Conservation (phyloP, 2,113 vertebrate species). For the Dinomys branickii region DNA sequence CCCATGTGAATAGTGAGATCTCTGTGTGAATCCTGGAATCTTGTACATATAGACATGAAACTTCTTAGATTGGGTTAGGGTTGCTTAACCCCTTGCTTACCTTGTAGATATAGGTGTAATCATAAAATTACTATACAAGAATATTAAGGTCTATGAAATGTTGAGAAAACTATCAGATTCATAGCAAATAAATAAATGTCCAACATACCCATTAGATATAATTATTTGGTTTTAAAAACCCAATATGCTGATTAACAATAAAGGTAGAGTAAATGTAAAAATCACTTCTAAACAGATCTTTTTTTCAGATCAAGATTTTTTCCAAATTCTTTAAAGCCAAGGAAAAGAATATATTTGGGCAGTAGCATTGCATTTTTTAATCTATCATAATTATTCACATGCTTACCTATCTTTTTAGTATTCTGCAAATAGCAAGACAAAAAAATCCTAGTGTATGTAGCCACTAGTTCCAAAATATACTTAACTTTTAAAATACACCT, state of each 20-base stretch:
- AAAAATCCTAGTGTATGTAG: background rate
- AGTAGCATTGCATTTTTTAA: background rate
- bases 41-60: background rate
- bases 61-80: too few species aligned
- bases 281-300: background rate
- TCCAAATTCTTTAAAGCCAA: background rate
- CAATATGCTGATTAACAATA: background rate
- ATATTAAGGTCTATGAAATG: background rate
- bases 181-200: background rate
- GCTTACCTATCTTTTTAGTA: background rate
- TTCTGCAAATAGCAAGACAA: background rate
- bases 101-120: too few species aligned
- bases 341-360: background rate
- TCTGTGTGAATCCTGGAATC: background rate
- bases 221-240: background rate
- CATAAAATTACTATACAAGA: background rate
- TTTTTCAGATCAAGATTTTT: background rate
- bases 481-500: conserved; percentile 10
- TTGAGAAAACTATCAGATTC: too few species aligned
- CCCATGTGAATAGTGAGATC: background rate
- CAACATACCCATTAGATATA: background rate
- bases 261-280: background rate
- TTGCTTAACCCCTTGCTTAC: background rate
- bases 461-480: background rate
- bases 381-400: background rate